Evolutionary conservation across 2,888 invertebrate species (phyloP).

Genomic region (Ornithoptera priamus): DNA sequence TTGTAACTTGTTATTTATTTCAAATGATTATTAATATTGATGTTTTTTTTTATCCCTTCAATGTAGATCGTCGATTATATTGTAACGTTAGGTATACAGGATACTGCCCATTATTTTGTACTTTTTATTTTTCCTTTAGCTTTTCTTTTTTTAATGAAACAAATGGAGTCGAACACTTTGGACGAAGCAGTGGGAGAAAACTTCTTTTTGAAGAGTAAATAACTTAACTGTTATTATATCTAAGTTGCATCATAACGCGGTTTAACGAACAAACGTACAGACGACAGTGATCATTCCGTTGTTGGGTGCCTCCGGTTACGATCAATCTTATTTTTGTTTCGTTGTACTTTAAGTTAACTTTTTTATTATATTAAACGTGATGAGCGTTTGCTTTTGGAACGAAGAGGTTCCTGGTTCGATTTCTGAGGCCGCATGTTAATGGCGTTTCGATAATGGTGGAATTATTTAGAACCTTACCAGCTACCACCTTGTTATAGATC

Average conservation of each 20-base stretch:
- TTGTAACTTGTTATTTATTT: conserved; percentile 80
- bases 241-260: conserved; percentile 52
- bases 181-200: conserved; percentile 37
- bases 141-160: conserved; percentile 40
- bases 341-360: conserved; percentile 18
- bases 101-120: conserved; percentile 74
- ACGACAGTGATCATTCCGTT: conserved; percentile 30
- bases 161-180: conserved; percentile 39
- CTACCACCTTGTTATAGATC: too few relatives aligned
- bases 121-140: conserved; percentile 49
- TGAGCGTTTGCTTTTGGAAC: background rate
- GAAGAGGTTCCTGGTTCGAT: too few relatives aligned
- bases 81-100: conserved; percentile 72
- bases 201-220: conserved; percentile 33
- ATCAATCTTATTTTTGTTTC: conserved; percentile 8
- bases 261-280: conserved; percentile 64
- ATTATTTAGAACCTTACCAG: too few relatives aligned
- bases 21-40: conserved; percentile 78
- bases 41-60: conserved; percentile 68
- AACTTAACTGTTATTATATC: conserved; percentile 50
- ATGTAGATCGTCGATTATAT: conserved; percentile 69
- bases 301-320: conserved; percentile 22
- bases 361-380: conserved; percentile 18
- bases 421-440: too few relatives aligned
- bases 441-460: too few relatives aligned